These are phyloP conservation scores for Penaeus vannamei DNA, from an alignment of 1,140 invertebrate species.

Conservation along the genomic window DNA sequence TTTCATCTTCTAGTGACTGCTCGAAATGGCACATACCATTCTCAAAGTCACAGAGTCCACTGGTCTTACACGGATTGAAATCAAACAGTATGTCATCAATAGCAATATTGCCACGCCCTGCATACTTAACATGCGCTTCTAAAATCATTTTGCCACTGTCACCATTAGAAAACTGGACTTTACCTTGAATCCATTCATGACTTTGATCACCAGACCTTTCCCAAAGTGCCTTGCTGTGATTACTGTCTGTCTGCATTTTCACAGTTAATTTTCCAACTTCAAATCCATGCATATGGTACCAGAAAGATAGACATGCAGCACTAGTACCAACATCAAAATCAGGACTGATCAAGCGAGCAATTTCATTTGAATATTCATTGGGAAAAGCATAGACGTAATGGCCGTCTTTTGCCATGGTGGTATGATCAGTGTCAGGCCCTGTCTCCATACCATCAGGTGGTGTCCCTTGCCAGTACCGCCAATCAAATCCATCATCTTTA, in stretches of 20 bases:
- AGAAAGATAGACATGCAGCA: slow-evolving; percentile 53
- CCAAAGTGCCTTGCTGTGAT: slow-evolving; percentile 3
- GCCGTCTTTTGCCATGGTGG: slow-evolving; percentile 36
- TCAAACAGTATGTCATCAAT: slow-evolving; percentile 55
- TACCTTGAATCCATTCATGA: slow-evolving; percentile 48
- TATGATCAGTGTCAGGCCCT: slow-evolving; percentile 53
- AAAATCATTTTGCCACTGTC: slow-evolving; percentile 14
- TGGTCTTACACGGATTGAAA: slow-evolving; percentile 21
- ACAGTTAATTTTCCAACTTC: slow-evolving; percentile 39
- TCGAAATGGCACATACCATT: slow-evolving; percentile 51
- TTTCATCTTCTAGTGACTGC: slow-evolving; percentile 45
- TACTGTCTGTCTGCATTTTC: slow-evolving; percentile 8
- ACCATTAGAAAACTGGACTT: slow-evolving; percentile 34
- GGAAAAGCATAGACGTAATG: slow-evolving; percentile 52
- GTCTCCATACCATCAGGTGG: slow-evolving; percentile 39
- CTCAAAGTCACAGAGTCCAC: slow-evolving; percentile 55
- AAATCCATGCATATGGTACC: slow-evolving; percentile 62
- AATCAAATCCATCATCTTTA: slow-evolving; percentile 45
- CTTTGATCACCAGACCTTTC: slow-evolving; percentile 49
- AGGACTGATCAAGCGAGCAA: slow-evolving; percentile 35
- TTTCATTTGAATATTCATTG: not conserved
- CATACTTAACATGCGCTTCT: slow-evolving; percentile 18
- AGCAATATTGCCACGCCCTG: slow-evolving; percentile 51
- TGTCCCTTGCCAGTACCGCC: slow-evolving; percentile 44
- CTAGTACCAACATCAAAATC: slow-evolving; percentile 14